Evolutionary conservation across 2,888 invertebrate genomes (phyloP).

Genomic region (Amblyteles armatorius): DNA sequence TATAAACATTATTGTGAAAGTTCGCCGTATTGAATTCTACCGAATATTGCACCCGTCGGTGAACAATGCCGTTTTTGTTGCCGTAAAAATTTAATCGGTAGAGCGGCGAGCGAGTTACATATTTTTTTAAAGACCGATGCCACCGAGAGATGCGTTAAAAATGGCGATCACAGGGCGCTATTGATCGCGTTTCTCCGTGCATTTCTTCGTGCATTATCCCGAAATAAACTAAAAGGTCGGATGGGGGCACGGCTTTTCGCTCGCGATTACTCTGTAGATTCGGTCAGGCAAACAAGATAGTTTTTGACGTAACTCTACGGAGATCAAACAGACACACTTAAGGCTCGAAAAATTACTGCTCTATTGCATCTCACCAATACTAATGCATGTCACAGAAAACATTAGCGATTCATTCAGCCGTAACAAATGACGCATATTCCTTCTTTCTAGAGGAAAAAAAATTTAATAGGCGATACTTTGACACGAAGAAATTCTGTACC

Average conservation of each 20-base stretch:
- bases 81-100: background rate
- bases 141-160: conserved; percentile 48
- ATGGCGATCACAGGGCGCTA: conserved; percentile 56
- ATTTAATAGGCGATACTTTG: too few species aligned
- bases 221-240: conserved; percentile 26
- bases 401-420: too few species aligned
- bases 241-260: background rate
- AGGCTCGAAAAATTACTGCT: too few species aligned
- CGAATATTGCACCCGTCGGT: background rate
- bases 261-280: background rate
- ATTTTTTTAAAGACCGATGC: background rate
- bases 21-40: background rate
- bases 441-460: too few species aligned
- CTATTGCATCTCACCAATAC: too few species aligned
- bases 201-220: conserved; percentile 12
- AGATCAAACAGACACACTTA: background rate
- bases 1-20: conserved; percentile 9
- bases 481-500: too few species aligned
- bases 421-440: too few species aligned
- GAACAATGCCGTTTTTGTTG: background rate
- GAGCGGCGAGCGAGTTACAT: background rate
- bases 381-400: too few species aligned
- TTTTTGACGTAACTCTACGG: background rate
- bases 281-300: background rate
- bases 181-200: conserved; percentile 48